Conservation (phyloP, 2,113 vertebrate genomes). For the Pterocles gutturalis region DNA sequence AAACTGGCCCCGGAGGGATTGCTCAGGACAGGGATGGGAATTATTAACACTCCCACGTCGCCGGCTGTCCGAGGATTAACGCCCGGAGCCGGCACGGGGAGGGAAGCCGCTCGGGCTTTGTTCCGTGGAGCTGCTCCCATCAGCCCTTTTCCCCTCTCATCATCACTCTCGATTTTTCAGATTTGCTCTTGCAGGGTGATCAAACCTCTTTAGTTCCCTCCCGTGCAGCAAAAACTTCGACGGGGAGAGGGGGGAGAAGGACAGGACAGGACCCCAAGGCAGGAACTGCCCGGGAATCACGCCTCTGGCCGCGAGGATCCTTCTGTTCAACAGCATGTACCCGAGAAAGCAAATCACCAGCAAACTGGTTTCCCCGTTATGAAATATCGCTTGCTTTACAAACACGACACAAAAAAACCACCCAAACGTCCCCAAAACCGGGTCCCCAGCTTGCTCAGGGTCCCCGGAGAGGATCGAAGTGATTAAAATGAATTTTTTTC, state of each 20-base stretch:
- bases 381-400: neutral
- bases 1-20: neutral
- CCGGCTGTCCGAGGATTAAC: neutral
- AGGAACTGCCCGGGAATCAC: neutral
- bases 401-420: neutral
- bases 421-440: neutral
- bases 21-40: neutral
- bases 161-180: rapidly evolving
- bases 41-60: neutral
- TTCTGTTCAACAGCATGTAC: neutral
- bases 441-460: neutral
- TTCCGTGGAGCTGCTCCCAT: neutral
- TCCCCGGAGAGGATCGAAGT: neutral
- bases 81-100: neutral
- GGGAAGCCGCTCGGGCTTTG: neutral
- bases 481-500: neutral
- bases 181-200: neutral
- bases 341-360: neutral
- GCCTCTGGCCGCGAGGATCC: rapidly evolving
- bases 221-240: too few species aligned
- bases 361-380: rapidly evolving
- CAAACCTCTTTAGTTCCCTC: neutral
- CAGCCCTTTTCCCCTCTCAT: neutral
- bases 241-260: neutral
- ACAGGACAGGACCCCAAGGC: neutral